Evolutionary conservation across 2,113 vertebrate genomes (phyloP), one percentile per base, ranked within the genome.

Genomic region (Amblyopsis rosae): DNA sequence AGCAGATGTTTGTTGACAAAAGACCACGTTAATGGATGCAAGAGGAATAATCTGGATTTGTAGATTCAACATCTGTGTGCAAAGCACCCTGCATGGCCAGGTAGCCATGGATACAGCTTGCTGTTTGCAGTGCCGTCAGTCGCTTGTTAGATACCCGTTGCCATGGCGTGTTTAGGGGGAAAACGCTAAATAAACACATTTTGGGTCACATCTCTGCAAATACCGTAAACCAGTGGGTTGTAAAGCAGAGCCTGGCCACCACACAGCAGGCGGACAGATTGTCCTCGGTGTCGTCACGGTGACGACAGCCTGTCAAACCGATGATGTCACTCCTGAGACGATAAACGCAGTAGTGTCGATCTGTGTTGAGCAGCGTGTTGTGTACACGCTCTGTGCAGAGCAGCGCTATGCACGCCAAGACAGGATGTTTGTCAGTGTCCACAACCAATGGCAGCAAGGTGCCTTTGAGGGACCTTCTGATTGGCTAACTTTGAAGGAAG

Each of bases 261-360:
- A 81, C 75, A 73, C 61, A 77, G 62, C 65, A 72, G 59, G 58
- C 61, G 26, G 76, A 58, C 80, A 86, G 84, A 86, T 86, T 76
- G 80, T 69, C 81, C 19, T 51, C 76, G 70, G 76, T 76, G 75
- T 80, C 80, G 64, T 87, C 82, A 80, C 59, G 10, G 78, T 59
- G 60, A 63, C 2, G 64, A 67, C 68, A 65, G 61, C 70, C 67
- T n/a, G 69, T 67, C 69, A 70, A 63, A 76, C 51, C 35, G 59
- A 55, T 76, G 75, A 76, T 78, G 70, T 73, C 67, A 76, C 50
- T 61, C 15, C 62, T 75, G 50, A 59, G 8, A 59, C 70, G 35
- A 16, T 62, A 62, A 62, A 62, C 46, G 26, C 11, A 17, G 46
- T 75, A 64, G 67, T 81, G 69, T 68, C 35, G 12, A 59, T 76